Evolutionary conservation across 2,113 vertebrate species (phyloP), one percentile per base, ranked within the genome.

Genomic region (Lipotes vexillifer): DNA sequence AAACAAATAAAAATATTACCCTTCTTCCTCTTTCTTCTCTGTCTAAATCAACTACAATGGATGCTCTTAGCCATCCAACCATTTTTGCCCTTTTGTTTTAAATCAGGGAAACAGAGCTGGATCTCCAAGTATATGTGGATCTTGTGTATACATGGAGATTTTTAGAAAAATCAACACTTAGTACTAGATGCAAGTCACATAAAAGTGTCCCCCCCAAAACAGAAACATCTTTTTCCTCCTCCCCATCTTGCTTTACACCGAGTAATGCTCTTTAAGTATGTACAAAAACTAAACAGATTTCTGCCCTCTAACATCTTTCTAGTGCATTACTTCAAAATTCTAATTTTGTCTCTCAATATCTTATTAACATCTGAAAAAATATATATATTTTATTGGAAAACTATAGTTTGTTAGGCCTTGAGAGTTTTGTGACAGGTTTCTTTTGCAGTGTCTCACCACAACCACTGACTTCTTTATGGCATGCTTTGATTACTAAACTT

Each of bases 401-500:
- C 83, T 72, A 6, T 59, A 71, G 65, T 92, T 96, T 71, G 14
- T 92, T 93, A 88, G 83, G 61, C 59, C 71, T 93, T 77, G 92
- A 95, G 49, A 93, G 86, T 94, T 96, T 49, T 75, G 86, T 97
- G 91, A 74, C 84, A 82, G 88, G 20, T 27, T 85, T 93, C 66
- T 65, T 92, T 92, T 71, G 38, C 77, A 66, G 9, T 80, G 36
- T 95, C 59, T 94, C 49, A 93, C 74, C 41, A 46, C 59, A 46
- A 4, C 63, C 90, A 61, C 77, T 65, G 81, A 75, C 81, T 90
- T 52, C 72, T 33, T 90, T 38, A 25, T 10, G 52, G 77, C 93
- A 92, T 96, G 92, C 93, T 96, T 78, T 83, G 63, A 55, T 94
- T 65, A 63, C 72, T 88, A 75, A 61, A 78, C 85, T 83, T 94